Conservation (phyloP, 2,113 vertebrate species). For the Apaloderma vittatum region DNA sequence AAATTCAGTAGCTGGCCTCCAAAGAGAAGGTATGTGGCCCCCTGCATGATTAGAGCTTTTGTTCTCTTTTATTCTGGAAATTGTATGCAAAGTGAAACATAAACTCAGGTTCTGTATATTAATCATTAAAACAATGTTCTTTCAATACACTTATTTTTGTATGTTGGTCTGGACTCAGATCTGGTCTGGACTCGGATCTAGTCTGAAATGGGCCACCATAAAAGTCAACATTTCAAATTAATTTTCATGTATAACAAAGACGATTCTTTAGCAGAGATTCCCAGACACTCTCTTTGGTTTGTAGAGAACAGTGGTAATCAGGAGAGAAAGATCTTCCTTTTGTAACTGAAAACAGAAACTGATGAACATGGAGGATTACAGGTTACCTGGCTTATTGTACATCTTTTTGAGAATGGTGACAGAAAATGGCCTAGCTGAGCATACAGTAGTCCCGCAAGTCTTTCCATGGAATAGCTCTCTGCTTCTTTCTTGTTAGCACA, state of each 20-base stretch:
- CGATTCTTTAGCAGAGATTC: background rate
- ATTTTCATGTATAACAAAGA: background rate
- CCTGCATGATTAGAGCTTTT: background rate
- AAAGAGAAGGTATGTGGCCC: fast-evolving
- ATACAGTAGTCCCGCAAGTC: background rate
- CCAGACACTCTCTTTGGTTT: background rate
- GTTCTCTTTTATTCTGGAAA: background rate
- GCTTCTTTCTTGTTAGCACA: background rate
- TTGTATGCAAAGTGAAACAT: background rate
- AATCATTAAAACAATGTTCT: background rate
- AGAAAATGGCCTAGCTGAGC: background rate
- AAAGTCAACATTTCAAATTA: background rate
- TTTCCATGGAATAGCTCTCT: background rate
- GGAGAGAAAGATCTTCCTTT: background rate
- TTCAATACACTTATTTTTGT: background rate
- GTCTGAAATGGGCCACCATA: background rate
- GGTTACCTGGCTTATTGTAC: background rate
- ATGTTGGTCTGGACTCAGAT: background rate
- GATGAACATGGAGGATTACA: background rate
- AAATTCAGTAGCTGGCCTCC: background rate
- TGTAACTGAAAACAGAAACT: fast-evolving
- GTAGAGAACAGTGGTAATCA: background rate
- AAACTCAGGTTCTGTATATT: background rate
- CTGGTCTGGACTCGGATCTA: background rate
- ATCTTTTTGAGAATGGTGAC: background rate